A percentile compares a stretch with the other conserved stretches of the same genome.
These are phyloP conservation scores for Eupithecia subumbrata DNA, from an alignment of 2,888 invertebrate species.

Conservation along the genomic window DNA sequence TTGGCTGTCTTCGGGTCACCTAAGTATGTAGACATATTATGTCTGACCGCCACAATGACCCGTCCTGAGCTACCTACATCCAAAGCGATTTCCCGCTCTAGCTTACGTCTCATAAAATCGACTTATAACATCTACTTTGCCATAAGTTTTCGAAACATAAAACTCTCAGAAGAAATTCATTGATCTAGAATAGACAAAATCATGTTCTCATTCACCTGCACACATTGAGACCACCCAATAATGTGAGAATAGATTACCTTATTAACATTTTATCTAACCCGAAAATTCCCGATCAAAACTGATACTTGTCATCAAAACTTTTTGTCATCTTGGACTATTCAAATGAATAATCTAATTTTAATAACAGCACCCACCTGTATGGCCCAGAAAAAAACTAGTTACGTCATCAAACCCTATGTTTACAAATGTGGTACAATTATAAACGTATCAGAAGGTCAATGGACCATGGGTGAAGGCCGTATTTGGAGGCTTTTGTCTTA, in stretches of 20 bases:
- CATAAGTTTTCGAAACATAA: no score
- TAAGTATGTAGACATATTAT: no score
- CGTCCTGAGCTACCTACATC: no score
- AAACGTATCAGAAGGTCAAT: constrained; percentile 81
- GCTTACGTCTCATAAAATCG: no score
- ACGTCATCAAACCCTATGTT: constrained; percentile 72
- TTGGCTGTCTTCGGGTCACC: no score
- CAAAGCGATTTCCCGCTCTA: no score
- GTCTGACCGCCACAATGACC: no score
- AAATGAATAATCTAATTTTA: constrained; percentile 11
- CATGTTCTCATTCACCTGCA: background rate
- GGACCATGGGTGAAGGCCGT: constrained; percentile 71
- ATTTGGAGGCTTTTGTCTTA: constrained; percentile 56
- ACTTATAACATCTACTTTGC: no score
- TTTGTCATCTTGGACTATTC: background rate
- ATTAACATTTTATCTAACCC: background rate
- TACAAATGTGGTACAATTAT: constrained; percentile 79
- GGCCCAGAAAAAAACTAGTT: constrained; percentile 52
- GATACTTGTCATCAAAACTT: background rate
- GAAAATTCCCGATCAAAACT: background rate
- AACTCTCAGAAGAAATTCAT: background rate
- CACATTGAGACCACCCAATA: background rate
- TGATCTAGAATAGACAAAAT: background rate
- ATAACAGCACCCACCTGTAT: constrained; percentile 10
- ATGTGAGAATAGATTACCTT: background rate